Base-by-base conservation (phyloP, 2,113 vertebrate genomes). In the Thermophis baileyi region DNA sequence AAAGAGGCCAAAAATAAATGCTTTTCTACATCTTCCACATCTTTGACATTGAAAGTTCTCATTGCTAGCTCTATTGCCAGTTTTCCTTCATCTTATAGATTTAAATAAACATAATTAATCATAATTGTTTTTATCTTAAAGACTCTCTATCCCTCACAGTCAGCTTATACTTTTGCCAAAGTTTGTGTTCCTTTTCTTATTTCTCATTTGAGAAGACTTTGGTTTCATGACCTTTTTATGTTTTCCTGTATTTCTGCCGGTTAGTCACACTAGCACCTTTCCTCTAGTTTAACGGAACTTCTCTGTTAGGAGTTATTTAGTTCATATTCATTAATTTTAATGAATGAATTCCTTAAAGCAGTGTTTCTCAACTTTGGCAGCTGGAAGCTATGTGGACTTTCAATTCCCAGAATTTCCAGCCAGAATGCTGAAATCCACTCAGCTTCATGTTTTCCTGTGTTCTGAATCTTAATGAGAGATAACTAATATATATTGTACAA, bases 381-480 rank as follows among this genome's bases (percentile, higher is more conserved):
- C 63, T 69, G 63, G 30, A 69, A 69, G 5, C 63, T 69, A 35
- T 69, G 30, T 69, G 12, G n/a, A 35, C 5, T n/a, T 69, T 12
- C 60, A 69, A 69, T 4, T n/a, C 30, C 60, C 60, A 69, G 30
- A 69, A 69, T 69, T 69, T 69, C 63, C 30, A 35, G 5, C 14
- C 14, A 69, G 63, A 69, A 69, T 69, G 63, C 60, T 69, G 60
- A 63, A 63, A n/a, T 63, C 30, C 60, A 63, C 11, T n/a, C 30
- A 69, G 12, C 12, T 69, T 69, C 60, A 69, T 40, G 27, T 91
- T 88, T 35, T 35, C n/a, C 0, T 10, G 1, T 91, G 94, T 50
- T 16, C 90, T 95, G 54, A 88, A 25, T 49, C n/a, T 88, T 93
- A 93, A n/a, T 63, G 91, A 85, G 81, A 94, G 6, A 1, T 60